Percentiles rank a stretch among this genome's conserved stretches.
Evolutionary conservation across 2,113 vertebrate genomes (phyloP).

Genomic region (Empidonax alnorum): DNA sequence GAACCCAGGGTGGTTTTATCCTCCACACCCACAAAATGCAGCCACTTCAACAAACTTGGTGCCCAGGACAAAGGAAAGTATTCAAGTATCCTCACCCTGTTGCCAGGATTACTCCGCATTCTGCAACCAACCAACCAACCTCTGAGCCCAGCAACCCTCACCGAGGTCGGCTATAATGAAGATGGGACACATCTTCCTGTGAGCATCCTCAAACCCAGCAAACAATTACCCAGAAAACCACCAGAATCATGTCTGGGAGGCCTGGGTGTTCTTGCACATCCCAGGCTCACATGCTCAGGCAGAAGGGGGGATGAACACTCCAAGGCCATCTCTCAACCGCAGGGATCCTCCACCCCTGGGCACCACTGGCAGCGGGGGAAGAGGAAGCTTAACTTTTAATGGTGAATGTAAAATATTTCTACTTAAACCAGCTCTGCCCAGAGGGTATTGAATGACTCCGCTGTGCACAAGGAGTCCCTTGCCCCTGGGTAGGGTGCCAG

Average conservation of each 20-base stretch:
- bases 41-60: neutral
- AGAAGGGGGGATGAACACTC: neutral
- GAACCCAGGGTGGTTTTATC: neutral
- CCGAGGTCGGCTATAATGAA: fast-evolving
- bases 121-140: neutral
- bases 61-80: neutral
- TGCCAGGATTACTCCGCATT: neutral
- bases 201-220: neutral
- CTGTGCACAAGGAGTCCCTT: neutral
- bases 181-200: neutral
- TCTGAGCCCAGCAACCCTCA: neutral
- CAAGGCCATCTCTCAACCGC: fast-evolving
- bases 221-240: neutral
- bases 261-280: neutral
- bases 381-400: neutral
- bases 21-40: fast-evolving
- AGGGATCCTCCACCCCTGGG: neutral
- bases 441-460: neutral
- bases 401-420: neutral
- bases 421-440: neutral
- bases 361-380: fast-evolving
- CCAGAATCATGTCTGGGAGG: neutral
- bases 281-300: neutral
- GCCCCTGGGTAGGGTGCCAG: fast-evolving
- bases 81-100: neutral